phyloP scores from a whole-genome alignment of 1,140 invertebrate species.

The Oedothorax gibbosus region DNA sequence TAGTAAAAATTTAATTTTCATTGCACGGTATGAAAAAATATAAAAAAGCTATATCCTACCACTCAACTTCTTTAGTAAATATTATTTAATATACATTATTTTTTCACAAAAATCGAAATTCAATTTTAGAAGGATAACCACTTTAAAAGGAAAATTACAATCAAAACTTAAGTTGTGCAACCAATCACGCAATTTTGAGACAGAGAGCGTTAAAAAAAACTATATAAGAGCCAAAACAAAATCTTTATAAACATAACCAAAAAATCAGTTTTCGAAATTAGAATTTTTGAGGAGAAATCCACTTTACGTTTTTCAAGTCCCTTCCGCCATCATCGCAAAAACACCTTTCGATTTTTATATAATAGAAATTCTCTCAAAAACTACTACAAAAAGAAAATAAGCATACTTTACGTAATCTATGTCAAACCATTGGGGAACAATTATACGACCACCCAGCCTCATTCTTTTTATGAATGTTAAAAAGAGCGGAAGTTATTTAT shows the following conservation, averaged over 20 bases:
- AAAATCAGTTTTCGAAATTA: not conserved
- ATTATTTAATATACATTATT: not conserved
- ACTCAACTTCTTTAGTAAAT: not conserved
- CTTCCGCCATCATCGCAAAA: too few species aligned
- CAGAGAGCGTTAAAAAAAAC: not conserved
- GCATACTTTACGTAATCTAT: slow-evolving; percentile 26
- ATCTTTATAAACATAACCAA: not conserved
- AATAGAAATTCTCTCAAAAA: not conserved
- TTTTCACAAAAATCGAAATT: not conserved
- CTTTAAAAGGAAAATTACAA: not conserved
- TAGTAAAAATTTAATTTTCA: too few species aligned
- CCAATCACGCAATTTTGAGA: not conserved
- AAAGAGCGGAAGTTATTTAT: slow-evolving; percentile 27
- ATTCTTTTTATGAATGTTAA: slow-evolving; percentile 21
- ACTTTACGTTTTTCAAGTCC: too few species aligned
- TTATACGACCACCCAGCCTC: not conserved
- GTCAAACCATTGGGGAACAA: slow-evolving; percentile 21
- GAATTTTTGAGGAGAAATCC: too few species aligned
- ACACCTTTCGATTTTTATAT: too few species aligned
- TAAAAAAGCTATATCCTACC: too few species aligned
- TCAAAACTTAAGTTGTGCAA: not conserved
- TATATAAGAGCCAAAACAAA: not conserved
- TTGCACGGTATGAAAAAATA: too few species aligned
- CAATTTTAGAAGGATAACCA: not conserved
- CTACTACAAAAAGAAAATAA: not conserved